phyloP scores from a whole-genome alignment of 1,140 invertebrate species.

The Zaprionus gabonicus region DNA sequence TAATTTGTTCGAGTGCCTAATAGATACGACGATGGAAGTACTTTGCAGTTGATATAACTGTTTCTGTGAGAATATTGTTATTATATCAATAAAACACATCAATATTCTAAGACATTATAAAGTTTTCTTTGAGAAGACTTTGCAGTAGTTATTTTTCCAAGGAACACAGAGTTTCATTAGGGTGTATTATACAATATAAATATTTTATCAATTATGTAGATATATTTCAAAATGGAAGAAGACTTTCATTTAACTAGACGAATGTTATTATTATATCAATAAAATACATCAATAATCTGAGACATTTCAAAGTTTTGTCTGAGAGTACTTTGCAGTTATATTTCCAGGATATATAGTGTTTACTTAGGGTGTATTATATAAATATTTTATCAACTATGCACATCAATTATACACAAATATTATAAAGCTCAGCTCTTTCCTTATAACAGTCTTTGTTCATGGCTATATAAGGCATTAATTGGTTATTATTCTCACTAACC shows the following conservation, averaged over 20 bases:
- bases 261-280: not conserved
- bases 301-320: not conserved
- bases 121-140: too few relatives aligned
- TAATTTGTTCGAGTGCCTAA: slow-evolving; percentile 76
- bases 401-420: not conserved
- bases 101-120: not conserved
- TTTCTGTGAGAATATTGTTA: not conserved
- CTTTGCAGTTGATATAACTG: not conserved
- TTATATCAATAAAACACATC: not conserved
- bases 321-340: too few relatives aligned
- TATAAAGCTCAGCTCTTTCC: not conserved
- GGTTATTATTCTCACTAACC: too few relatives aligned
- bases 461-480: not conserved
- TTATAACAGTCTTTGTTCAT: not conserved
- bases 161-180: too few relatives aligned
- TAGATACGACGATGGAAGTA: slow-evolving; percentile 39
- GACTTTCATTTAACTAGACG: not conserved
- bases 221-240: not conserved
- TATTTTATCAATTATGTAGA: too few relatives aligned
- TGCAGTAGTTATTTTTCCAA: too few relatives aligned
- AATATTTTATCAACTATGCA: too few relatives aligned
- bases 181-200: too few relatives aligned
- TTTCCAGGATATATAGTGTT: too few relatives aligned
- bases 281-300: not conserved
- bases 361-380: too few relatives aligned